Conservation (phyloP, 2,113 vertebrate genomes). For the Mirounga angustirostris region DNA sequence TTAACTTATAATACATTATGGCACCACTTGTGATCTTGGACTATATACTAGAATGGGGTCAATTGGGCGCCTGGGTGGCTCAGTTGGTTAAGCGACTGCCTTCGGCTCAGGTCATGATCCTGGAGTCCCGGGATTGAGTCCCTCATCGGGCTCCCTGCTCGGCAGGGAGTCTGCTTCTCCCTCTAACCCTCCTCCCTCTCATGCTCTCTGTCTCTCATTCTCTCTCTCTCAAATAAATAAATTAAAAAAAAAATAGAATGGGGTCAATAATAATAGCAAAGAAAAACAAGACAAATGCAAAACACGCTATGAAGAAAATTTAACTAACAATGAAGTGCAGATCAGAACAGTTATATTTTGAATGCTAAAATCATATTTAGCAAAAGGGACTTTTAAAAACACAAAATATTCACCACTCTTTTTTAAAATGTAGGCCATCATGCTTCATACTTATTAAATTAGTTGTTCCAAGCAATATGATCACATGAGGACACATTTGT, state of each 20-base stretch:
- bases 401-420: neutral
- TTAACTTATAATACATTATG: neutral
- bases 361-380: neutral
- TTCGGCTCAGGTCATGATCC: too few relatives aligned
- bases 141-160: too few relatives aligned
- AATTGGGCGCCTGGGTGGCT: neutral
- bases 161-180: too few relatives aligned
- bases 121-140: too few relatives aligned
- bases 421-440: neutral
- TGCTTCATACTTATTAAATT: neutral
- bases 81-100: too few relatives aligned
- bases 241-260: neutral
- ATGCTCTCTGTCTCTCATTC: too few relatives aligned
- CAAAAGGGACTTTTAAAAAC: neutral
- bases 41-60: neutral
- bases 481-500: neutral
- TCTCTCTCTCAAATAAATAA: too few relatives aligned
- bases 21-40: neutral
- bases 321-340: neutral
- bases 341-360: neutral
- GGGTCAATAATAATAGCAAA: neutral
- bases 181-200: too few relatives aligned
- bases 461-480: conserved; percentile 2
- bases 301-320: conserved; percentile 7
- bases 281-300: neutral